phyloP scores from a whole-genome alignment of 2,888 invertebrate genomes.

The Acrobasis consociella region DNA sequence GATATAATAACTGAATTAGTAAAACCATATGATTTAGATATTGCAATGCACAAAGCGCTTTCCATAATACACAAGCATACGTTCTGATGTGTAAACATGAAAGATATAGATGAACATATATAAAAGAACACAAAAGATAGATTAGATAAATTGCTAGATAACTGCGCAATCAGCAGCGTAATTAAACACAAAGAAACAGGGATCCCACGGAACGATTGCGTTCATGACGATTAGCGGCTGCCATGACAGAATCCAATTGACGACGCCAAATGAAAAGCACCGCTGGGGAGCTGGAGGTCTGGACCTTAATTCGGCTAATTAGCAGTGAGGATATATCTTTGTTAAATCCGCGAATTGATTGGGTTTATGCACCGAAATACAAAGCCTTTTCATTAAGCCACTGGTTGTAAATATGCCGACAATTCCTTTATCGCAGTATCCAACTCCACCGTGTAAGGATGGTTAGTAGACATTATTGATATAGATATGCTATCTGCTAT shows the following conservation, averaged over 20 bases:
- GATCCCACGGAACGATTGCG: slow-evolving; percentile 6
- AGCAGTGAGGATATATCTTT: not conserved
- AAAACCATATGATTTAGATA: too few relatives aligned
- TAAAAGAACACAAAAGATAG: not conserved
- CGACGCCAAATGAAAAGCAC: slow-evolving; percentile 9
- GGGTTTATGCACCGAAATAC: slow-evolving; percentile 1
- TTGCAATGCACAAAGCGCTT: too few relatives aligned
- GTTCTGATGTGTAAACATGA: too few relatives aligned
- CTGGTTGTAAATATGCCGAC: too few relatives aligned
- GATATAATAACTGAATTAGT: too few relatives aligned
- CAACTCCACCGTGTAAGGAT: too few relatives aligned
- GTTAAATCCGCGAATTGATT: not conserved
- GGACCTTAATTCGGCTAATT: slow-evolving; percentile 3
- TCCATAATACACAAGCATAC: too few relatives aligned
- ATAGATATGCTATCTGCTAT: too few relatives aligned
- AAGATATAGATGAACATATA: not conserved
- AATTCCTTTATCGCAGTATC: too few relatives aligned
- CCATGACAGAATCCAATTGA: slow-evolving; percentile 13
- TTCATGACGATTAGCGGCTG: slow-evolving; percentile 4
- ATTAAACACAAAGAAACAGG: slow-evolving; percentile 14
- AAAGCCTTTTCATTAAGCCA: too few relatives aligned
- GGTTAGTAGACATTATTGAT: too few relatives aligned
- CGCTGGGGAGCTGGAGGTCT: not conserved
- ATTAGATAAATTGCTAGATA: slow-evolving; percentile 10
- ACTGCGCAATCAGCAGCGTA: slow-evolving; percentile 11